Evolutionary conservation across 2,888 invertebrate species (phyloP).

Genomic region (Nysson spinosus): DNA sequence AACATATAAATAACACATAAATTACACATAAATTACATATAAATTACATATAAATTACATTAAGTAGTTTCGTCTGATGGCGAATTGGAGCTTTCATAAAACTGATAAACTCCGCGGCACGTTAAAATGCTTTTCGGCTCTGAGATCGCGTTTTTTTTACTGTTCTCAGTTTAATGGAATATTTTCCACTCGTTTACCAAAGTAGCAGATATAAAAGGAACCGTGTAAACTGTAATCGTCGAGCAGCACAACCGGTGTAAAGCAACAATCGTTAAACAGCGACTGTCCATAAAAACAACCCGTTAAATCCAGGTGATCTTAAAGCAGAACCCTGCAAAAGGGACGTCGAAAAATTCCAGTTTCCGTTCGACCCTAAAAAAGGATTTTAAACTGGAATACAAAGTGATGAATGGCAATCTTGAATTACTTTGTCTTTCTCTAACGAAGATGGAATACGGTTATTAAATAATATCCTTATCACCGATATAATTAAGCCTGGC

Average conservation of each 20-base stretch:
- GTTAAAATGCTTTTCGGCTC: constrained; percentile 34
- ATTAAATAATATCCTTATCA: too few species aligned
- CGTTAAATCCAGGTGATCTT: constrained; percentile 43
- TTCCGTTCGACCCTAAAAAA: too few species aligned
- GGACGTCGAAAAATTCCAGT: constrained; percentile 5
- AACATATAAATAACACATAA: too few species aligned
- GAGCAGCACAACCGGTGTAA: constrained; percentile 6
- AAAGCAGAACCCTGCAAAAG: constrained; percentile 32
- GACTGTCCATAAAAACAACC: constrained; percentile 31
- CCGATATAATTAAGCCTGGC: too few species aligned
- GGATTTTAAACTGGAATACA: too few species aligned
- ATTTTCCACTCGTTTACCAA: constrained; percentile 1
- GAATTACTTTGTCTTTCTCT: too few species aligned
- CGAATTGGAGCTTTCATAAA: constrained; percentile 23
- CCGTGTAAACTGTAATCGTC: constrained; percentile 4
- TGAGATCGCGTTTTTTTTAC: constrained; percentile 34
- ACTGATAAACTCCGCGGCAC: constrained; percentile 18
- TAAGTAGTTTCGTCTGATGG: not conserved
- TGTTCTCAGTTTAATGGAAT: constrained; percentile 36
- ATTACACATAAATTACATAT: too few species aligned
- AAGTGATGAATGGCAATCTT: too few species aligned
- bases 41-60: constrained; percentile 26
- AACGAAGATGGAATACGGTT: too few species aligned
- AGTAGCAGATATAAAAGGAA: constrained; percentile 15
- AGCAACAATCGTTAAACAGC: constrained; percentile 49